phyloP scores from a whole-genome alignment of 2,113 vertebrate genomes.

The Mirounga angustirostris region DNA sequence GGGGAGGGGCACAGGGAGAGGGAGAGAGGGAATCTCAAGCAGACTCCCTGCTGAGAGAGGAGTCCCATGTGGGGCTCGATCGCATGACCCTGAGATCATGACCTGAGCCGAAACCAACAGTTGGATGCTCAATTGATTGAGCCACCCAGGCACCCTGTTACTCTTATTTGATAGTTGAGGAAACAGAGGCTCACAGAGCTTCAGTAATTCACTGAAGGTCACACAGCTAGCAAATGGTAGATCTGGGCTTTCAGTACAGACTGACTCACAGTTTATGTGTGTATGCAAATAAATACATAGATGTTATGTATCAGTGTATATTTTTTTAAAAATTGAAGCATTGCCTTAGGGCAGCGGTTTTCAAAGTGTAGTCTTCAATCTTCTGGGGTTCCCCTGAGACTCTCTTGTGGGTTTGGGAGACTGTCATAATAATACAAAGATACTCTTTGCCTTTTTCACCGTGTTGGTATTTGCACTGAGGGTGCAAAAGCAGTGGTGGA shows the following conservation, averaged over 20 bases:
- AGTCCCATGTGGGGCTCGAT: neutral
- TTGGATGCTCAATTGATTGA: neutral
- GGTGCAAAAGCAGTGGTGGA: neutral
- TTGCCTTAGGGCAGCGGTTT: neutral
- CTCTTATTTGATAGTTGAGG: neutral
- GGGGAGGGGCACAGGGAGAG: neutral
- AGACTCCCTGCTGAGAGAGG: neutral
- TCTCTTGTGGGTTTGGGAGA: neutral
- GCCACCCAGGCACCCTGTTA: neutral
- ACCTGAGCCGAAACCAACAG: neutral
- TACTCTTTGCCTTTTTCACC: neutral
- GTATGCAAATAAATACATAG: neutral
- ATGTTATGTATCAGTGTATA: neutral
- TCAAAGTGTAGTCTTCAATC: neutral
- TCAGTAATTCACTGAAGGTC: constrained; percentile 8
- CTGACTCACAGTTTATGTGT: neutral
- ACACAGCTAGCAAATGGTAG: neutral
- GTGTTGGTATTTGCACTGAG: neutral
- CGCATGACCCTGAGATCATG: neutral
- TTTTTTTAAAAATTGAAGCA: neutral
- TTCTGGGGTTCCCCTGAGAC: neutral
- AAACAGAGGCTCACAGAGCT: constrained; percentile 10
- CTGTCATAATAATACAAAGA: neutral
- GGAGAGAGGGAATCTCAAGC: neutral
- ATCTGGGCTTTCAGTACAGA: constrained; percentile 5